Base-by-base conservation (phyloP, 2,797 vertebrate species). In the Ibycter americanus region DNA sequence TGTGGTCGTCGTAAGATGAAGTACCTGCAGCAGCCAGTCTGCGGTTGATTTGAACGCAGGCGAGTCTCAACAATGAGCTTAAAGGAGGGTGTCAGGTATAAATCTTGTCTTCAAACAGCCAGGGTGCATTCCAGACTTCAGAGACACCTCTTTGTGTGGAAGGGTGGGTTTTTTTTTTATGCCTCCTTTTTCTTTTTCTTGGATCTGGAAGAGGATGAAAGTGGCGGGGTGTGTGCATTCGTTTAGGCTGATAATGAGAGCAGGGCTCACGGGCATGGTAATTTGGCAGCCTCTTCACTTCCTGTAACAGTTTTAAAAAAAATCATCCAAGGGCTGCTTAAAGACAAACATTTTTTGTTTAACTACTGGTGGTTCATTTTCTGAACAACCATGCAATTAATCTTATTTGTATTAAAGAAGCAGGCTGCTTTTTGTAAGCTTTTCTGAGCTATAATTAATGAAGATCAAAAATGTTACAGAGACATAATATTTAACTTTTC, bases 161-260 rank as follows among this genome's bases (percentile, higher is more conserved):
- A 96, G 80, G 73, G 40, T 42, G 40, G 40, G 58, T 32, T 65
- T 76, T 76, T 94, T 95, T 90, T 92, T 91, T 62, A 65, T 52
- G 68, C 83, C 96, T 97, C 34, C 79, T 95, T 95, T 97, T 98
- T 96, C 98, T 98, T 97, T 97, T 97, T 97, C 96, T 97, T 96
- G 95, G 95, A 96, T 96, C 98, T 99, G 98, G 98, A 98, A 98
- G 93, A 97, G 96, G 98, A 99, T 99, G 98, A 99, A 99, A 99
- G 98, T 98, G 96, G 86, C 56, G 86, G 98, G 97, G 97, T 96
- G 98, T 97, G 98, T 96, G 97, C 87, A 20, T 98, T 98, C 97
- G 93, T 98, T 99, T 98, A 98, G 99, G 98, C 98, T 98, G 98
- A 98, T 99, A 99, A 99, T 99, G 98, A 99, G 98, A 98, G 97